Percentiles rank a stretch among this genome's conserved stretches.
Evolutionary conservation across 1,140 invertebrate genomes (phyloP).

Genomic region (Hestina assimilis): DNA sequence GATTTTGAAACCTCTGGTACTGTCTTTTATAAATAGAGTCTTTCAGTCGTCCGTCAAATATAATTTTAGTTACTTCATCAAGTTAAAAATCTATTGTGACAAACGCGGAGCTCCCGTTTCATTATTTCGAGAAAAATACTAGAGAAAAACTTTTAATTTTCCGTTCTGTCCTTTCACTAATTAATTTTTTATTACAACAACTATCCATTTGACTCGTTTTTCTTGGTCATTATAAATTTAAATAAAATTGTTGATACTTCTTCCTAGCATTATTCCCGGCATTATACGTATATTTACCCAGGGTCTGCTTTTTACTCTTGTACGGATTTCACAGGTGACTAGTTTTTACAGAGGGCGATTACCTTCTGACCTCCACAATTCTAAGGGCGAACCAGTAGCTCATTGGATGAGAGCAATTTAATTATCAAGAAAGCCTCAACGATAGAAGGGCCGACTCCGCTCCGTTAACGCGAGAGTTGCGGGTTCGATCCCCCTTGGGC

Average conservation of each 20-base stretch:
- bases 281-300: background rate
- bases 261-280: background rate
- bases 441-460: too few species aligned
- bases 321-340: too few species aligned
- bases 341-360: too few species aligned
- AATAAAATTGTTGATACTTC: background rate
- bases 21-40: too few species aligned
- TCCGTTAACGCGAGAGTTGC: too few species aligned
- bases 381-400: too few species aligned
- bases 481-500: too few species aligned
- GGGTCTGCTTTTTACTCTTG: background rate
- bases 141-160: constrained; percentile 54
- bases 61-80: constrained; percentile 25
- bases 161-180: constrained; percentile 47
- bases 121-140: constrained; percentile 36
- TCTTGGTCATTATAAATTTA: constrained; percentile 20
- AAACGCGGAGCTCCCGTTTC: constrained; percentile 30
- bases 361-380: too few species aligned
- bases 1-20: too few species aligned
- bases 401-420: too few species aligned
- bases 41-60: too few species aligned
- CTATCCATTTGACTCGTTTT: constrained; percentile 19
- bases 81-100: constrained; percentile 38
- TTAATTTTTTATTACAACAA: constrained; percentile 37
- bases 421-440: too few species aligned